Base-by-base conservation (phyloP, 2,888 invertebrate species). In the Volucella inflata region DNA sequence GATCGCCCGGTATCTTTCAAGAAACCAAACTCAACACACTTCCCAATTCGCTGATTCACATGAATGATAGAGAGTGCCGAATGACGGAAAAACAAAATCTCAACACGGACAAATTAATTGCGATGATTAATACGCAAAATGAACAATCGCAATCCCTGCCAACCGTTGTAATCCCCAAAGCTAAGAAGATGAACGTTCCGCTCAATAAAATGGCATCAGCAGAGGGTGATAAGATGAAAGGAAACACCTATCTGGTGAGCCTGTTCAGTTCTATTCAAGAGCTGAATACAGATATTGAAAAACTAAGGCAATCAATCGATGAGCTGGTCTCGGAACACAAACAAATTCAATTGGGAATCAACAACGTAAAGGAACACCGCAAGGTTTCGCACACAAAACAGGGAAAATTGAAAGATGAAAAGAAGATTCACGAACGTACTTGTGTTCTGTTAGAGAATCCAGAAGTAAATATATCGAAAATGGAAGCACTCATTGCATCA, bases 391-490 rank as follows among this genome's bases (percentile, higher is more conserved):
- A 88, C 30, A 57, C 92, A 62, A 90, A 91, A 40, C 89, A 94
- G n/a, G 90, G 90, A 84, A 89, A 91, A 36, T 89, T 91, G 3
- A 90, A 93, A 70, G 90, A 92, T 10, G 91, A 93, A 80, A 91
- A 92, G 2, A 93, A 94, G 87, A 91, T 94, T 6, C 94, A 94
- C 88, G 93, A 93, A 72, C 93, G 94, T 89, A 94, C 95, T 0
- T 93, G 94, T 62, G 94, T 95, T 71, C 93, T 96, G 50, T 90
- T 96, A 62, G 94, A 94, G 44, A 93, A 95, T 88, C 95, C 95
- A 6, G 93, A 94, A 60, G 93, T 93, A 57, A 95, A 95, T 89
- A 89, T 94, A 50, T 89, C 90, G 6, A 95, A 95, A 91, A 90
- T 95, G 75, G 93, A 94, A 88, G 91, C 91, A 14, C 89, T 94